A percentile compares a stretch with the other conserved stretches of the same genome.
These are phyloP conservation scores for Drosophila albomicans DNA, from an alignment of 1,140 invertebrate species.

Conservation along the genomic window DNA sequence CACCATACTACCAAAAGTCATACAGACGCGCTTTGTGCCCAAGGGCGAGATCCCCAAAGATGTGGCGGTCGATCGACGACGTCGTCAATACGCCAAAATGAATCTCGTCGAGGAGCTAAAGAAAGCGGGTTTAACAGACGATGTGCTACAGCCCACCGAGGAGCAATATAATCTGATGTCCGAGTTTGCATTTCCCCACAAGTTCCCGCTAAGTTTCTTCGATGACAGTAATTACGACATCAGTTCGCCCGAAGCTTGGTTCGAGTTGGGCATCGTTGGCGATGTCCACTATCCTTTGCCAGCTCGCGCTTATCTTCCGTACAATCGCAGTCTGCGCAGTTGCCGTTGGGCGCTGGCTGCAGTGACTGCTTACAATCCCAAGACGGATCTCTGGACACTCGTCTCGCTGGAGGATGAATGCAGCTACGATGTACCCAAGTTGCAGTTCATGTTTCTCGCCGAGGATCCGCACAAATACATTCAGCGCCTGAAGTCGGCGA, in stretches of 20 bases:
- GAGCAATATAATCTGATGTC: conserved; percentile 71
- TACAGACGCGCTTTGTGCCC: conserved; percentile 68
- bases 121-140: conserved; percentile 56
- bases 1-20: conserved; percentile 77
- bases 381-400: conserved; percentile 59
- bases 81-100: conserved; percentile 68
- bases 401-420: conserved; percentile 61
- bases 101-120: conserved; percentile 61
- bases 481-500: conserved; percentile 61
- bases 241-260: conserved; percentile 71
- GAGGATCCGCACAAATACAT: conserved; percentile 75
- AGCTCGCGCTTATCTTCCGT: conserved; percentile 67
- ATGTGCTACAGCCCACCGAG: conserved; percentile 70
- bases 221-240: conserved; percentile 75
- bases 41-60: conserved; percentile 74
- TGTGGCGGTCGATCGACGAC: conserved; percentile 75
- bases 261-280: conserved; percentile 70
- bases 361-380: conserved; percentile 56
- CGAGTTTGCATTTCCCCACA: conserved; percentile 74
- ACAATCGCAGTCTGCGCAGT: conserved; percentile 55
- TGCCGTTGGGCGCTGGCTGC: conserved; percentile 70
- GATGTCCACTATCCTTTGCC: conserved; percentile 66
- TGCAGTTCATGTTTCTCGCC: conserved; percentile 81
- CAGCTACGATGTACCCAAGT: conserved; percentile 67
- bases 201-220: conserved; percentile 78